Conservation (phyloP, 2,888 invertebrate genomes). For the Pandemis corylana region DNA sequence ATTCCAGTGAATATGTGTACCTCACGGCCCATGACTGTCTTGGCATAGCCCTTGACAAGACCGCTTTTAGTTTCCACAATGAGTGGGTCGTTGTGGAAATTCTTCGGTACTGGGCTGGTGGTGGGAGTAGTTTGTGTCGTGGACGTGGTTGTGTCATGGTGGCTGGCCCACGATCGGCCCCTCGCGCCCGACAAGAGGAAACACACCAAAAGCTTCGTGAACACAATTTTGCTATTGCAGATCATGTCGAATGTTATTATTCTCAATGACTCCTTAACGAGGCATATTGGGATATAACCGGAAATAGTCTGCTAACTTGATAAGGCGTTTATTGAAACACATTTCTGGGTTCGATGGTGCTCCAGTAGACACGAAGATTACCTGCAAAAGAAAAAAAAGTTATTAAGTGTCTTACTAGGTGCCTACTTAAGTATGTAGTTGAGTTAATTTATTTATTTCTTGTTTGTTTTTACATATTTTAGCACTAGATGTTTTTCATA, state of each 20-base stretch:
- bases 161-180: conserved; percentile 81
- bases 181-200: conserved; percentile 66
- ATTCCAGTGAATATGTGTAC: conserved; percentile 95
- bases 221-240: conserved; percentile 72
- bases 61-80: conserved; percentile 94
- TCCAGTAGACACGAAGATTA: conserved; percentile 10
- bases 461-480: neutral
- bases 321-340: conserved; percentile 77
- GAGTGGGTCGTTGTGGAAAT: conserved; percentile 88
- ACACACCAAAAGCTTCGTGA: conserved; percentile 75
- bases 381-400: conserved; percentile 26
- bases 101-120: conserved; percentile 76
- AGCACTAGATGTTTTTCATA: neutral
- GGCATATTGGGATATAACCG: conserved; percentile 65
- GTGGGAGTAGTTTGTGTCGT: conserved; percentile 80
- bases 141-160: conserved; percentile 81
- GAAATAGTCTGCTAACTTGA: conserved; percentile 76
- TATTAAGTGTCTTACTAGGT: neutral
- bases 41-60: conserved; percentile 91
- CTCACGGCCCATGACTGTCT: conserved; percentile 92
- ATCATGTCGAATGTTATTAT: conserved; percentile 63
- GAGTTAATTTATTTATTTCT: neutral
- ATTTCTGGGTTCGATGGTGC: conserved; percentile 65
- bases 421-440: neutral
- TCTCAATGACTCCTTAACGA: conserved; percentile 55